Base-by-base conservation (phyloP, 2,113 vertebrate genomes). In the Peromyscus californicus region DNA sequence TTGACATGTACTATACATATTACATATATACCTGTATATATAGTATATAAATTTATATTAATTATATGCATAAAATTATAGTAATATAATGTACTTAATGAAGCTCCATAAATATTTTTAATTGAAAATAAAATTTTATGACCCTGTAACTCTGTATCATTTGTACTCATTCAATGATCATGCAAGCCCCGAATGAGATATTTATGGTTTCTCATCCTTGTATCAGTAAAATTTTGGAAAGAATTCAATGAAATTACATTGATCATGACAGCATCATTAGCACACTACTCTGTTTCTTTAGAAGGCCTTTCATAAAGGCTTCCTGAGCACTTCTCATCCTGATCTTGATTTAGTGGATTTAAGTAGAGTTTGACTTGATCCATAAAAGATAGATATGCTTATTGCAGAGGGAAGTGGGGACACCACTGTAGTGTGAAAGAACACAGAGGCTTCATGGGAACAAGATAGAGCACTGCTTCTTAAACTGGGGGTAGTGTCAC, bases 41-140 rank as follows among this genome's bases (percentile, higher is more conserved):
- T 67, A 87, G 29, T 9, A 84, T 65, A 54, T 63, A 65, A 65
- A 84, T 39, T 74, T 24, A 45, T 9, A 90, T 85, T 63, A 63
- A 93, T 29, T n/a, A n/a, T 85, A 26, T 26, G 12, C 5, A 36
- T 45, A 70, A 22, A 83, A 82, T 72, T 24, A 92, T 63, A 75
- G 70, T 79, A 16, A 63, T 78, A 78, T 63, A 93, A 63, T 29
- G 17, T 36, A 78, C 54, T 65, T 91, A 82, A 33, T 91, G n/a
- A 48, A 29, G 13, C 8, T 69, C 9, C 31, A 59, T 93, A 72
- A 59, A 72, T 90, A 78, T 85, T 92, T 95, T 89, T 90, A 95
- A 76, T 72, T 92, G 80, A 95, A 95, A 92, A 72, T 67, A 86
- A 85, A 79, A 72, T 85, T 90, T 75, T 89, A 16, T 88, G 75